These are phyloP conservation scores for Sternarchorhynchus goeldii DNA, from an alignment of 2,797 vertebrate species.

Conservation along the genomic window DNA sequence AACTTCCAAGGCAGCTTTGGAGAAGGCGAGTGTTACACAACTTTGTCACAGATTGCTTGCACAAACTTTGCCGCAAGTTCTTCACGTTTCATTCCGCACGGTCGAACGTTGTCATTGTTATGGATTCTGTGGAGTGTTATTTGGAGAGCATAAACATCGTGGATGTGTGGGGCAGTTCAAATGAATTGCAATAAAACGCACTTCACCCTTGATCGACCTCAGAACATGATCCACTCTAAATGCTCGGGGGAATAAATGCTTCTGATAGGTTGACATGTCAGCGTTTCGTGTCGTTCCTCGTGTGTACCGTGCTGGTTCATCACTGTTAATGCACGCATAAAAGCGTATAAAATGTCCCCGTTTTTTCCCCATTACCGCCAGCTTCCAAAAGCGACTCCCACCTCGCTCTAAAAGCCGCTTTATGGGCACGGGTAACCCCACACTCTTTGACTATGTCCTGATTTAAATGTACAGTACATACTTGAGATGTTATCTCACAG, in stretches of 20 bases:
- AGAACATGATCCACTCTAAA: slow-evolving; percentile 13
- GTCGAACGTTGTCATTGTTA: slow-evolving; percentile 45
- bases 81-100: slow-evolving; percentile 26
- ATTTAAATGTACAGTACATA: slow-evolving; percentile 42
- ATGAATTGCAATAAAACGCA: slow-evolving; percentile 31
- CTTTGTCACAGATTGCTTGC: neutral
- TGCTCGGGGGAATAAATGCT: slow-evolving; percentile 3
- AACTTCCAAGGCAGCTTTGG: slow-evolving; percentile 17
- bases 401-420: slow-evolving; percentile 35
- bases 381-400: neutral
- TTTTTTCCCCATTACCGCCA: too few relatives aligned
- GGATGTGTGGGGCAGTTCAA: slow-evolving; percentile 45
- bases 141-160: slow-evolving; percentile 44
- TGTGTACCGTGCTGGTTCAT: neutral
- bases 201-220: slow-evolving; percentile 21
- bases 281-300: neutral
- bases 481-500: slow-evolving; percentile 47
- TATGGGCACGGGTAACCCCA: slow-evolving; percentile 35
- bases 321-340: neutral
- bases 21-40: neutral
- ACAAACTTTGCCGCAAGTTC: slow-evolving; percentile 17
- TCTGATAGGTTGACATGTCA: slow-evolving; percentile 11
- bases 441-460: slow-evolving; percentile 15
- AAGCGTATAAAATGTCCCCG: neutral
- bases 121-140: slow-evolving; percentile 41